These are phyloP conservation scores for Gephyroberyx darwinii DNA, from an alignment of 2,797 vertebrate genomes.

Conservation along the genomic window DNA sequence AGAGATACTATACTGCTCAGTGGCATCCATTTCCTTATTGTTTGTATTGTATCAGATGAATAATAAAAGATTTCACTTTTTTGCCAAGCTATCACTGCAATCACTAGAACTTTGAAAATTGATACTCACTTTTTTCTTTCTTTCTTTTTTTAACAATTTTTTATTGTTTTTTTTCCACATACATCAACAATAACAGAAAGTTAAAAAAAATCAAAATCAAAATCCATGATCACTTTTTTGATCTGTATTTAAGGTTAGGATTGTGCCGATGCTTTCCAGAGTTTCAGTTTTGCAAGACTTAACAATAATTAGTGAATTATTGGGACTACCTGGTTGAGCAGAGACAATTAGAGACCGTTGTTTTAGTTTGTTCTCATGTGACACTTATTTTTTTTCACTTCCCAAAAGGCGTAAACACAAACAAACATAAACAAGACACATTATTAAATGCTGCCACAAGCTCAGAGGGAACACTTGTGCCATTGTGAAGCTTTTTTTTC, in stretches of 20 bases:
- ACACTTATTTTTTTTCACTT: not conserved
- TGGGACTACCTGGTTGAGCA: too few species aligned
- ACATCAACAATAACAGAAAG: too few species aligned
- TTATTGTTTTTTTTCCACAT: too few species aligned
- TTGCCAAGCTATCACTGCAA: not conserved
- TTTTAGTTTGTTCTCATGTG: constrained; percentile 7
- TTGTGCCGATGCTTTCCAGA: not conserved
- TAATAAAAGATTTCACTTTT: not conserved
- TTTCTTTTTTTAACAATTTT: too few species aligned
- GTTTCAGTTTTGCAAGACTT: too few species aligned
- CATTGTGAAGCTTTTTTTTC: not conserved
- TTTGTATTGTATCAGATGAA: not conserved
- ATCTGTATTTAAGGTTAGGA: not conserved
- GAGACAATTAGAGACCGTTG: not conserved
- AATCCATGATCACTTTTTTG: too few species aligned
- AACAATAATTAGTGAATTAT: too few species aligned
- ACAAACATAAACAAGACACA: not conserved
- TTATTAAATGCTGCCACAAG: constrained; percentile 3
- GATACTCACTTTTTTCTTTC: not conserved
- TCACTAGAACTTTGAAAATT: not conserved
- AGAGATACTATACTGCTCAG: not conserved
- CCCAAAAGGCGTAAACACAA: not conserved
- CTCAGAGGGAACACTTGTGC: not conserved
- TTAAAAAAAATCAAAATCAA: too few species aligned
- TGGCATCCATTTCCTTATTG: not conserved